Evolutionary conservation across 2,888 invertebrate genomes (phyloP).

Genomic region (Microctonus hyperodae): DNA sequence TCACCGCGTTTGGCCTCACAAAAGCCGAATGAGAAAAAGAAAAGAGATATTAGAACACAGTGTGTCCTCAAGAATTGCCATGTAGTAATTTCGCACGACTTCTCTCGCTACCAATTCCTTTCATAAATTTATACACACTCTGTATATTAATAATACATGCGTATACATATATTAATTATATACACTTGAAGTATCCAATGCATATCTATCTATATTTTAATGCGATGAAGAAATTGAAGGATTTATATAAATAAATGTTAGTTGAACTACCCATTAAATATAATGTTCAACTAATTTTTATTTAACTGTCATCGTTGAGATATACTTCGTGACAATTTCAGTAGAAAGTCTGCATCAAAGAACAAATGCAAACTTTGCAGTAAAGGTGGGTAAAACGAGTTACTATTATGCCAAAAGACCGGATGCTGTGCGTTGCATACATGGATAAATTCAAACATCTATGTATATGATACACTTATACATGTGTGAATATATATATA

Average conservation of each 20-base stretch:
- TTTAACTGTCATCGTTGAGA: not conserved
- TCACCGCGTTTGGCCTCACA: slow-evolving; percentile 38
- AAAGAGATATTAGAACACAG: not conserved
- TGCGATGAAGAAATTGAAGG: too few relatives aligned
- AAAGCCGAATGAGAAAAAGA: not conserved
- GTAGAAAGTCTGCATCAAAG: not conserved
- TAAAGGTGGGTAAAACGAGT: slow-evolving; percentile 21
- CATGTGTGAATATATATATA: too few relatives aligned
- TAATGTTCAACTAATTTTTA: not conserved
- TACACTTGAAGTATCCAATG: too few relatives aligned
- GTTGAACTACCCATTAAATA: not conserved
- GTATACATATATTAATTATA: too few relatives aligned
- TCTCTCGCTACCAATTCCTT: not conserved
- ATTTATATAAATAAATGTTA: too few relatives aligned
- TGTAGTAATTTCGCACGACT: not conserved
- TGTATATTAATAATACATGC: too few relatives aligned
- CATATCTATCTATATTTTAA: too few relatives aligned
- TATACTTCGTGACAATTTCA: not conserved
- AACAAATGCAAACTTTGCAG: slow-evolving; percentile 15
- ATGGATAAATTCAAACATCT: not conserved
- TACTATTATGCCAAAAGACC: slow-evolving; percentile 12
- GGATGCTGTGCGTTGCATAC: slow-evolving; percentile 18
- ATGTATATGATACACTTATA: not conserved
- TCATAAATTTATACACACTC: not conserved
- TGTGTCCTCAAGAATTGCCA: slow-evolving; percentile 9